Base-by-base conservation (phyloP, 2,797 vertebrate species). In the Margarornis squamiger region DNA sequence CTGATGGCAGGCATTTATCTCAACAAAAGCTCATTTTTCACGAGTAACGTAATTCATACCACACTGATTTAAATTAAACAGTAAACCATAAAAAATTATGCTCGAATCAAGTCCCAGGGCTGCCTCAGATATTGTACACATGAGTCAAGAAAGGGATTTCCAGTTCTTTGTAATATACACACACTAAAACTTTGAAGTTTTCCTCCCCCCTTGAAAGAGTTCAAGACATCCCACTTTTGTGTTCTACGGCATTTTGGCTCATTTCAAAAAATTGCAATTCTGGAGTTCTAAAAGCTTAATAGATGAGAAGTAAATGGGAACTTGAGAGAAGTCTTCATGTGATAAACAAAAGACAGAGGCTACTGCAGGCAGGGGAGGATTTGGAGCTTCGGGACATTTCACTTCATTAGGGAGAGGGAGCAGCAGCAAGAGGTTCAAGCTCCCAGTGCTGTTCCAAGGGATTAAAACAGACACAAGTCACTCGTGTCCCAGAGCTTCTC, bases 1-100 rank as follows among this genome's bases (percentile, higher is more conserved):
- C 71, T 41, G 84, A 94, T 27, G 41, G 74, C 59, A 58, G 41
- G 77, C 63, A 10, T 73, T 91, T 90, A 91, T 93, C 95, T 91
- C 92, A 84, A 82, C 92, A 80, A 95, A 94, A 71, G 79, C 91
- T 95, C 93, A 16, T 93, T 94, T 93, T 90, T 87, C 86, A 62
- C 48, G 12, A 16, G n/a, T 48, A 78, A 77, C 6, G 48, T 84
- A 51, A 92, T 77, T 75, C 71, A 66, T 24, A 63, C 63, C 38
- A 36, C 84, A 15, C 38, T 24, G 38, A 63, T 34, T 76, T 73
- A n/a, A 91, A 88, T 71, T 73, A 66, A 73, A 58, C 15, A 62
- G 80, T 24, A 72, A 84, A 67, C 57, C 18, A 9, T 78, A 62
- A 55, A 86, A 92, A 55, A 74, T 36, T 4, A 18, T 26, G 86